These are phyloP conservation scores for Cyphomyrus discorhynchus DNA, from an alignment of 2,113 vertebrate species.

Conservation along the genomic window DNA sequence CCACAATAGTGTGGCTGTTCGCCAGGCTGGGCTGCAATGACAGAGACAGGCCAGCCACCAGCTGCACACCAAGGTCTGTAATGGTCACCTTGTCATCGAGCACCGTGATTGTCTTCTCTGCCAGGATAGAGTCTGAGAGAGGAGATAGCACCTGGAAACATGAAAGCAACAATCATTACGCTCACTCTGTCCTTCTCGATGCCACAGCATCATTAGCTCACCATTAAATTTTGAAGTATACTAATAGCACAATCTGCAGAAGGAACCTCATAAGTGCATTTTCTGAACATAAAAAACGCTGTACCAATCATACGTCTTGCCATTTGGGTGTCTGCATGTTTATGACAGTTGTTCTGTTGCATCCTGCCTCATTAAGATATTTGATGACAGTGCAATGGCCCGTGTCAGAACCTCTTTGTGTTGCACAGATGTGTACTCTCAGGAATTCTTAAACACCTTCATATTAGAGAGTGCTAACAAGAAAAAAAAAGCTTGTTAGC, in stretches of 20 bases:
- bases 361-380: background rate
- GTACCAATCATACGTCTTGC: background rate
- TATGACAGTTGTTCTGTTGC: background rate
- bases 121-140: conserved; percentile 89
- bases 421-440: background rate
- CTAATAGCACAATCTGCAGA: background rate
- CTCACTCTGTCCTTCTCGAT: background rate
- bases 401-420: background rate
- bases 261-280: background rate
- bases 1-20: conserved; percentile 68
- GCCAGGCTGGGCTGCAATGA: conserved; percentile 68
- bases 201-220: background rate
- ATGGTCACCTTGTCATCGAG: conserved; percentile 89
- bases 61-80: conserved; percentile 78
- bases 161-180: background rate
- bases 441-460: background rate
- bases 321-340: background rate
- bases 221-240: background rate
- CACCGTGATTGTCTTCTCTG: conserved; percentile 88
- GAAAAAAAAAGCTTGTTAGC: background rate
- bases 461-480: background rate
- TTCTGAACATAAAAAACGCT: background rate
- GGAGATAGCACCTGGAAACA: conserved; percentile 80
- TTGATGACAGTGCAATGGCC: background rate
- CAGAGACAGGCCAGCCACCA: conserved; percentile 76